Evolutionary conservation across 1,140 invertebrate genomes (phyloP).

Genomic region (Drosophila saltans): DNA sequence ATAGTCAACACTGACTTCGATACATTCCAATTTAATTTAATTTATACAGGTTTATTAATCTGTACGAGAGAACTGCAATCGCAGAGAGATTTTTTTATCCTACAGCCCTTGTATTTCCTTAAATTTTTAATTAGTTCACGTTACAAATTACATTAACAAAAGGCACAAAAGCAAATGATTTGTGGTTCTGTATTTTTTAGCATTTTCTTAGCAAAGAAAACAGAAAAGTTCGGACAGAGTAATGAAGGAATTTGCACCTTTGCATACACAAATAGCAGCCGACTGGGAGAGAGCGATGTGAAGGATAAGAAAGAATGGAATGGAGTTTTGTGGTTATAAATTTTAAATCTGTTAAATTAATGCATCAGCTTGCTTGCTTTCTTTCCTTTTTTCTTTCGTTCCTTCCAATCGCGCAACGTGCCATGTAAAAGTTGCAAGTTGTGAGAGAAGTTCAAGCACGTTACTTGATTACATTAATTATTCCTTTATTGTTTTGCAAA

Average conservation of each 20-base stretch:
- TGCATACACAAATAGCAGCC: slow-evolving; percentile 72
- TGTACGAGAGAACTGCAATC: not conserved
- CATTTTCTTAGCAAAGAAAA: slow-evolving; percentile 69
- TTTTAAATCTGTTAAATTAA: slow-evolving; percentile 82
- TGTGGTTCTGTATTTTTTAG: slow-evolving; percentile 75
- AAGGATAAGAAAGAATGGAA: not conserved
- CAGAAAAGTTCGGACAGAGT: slow-evolving; percentile 41
- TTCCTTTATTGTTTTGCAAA: slow-evolving; percentile 77
- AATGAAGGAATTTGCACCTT: slow-evolving; percentile 71
- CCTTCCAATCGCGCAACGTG: slow-evolving; percentile 36
- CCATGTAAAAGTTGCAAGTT: slow-evolving; percentile 42
- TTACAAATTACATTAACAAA: slow-evolving; percentile 76
- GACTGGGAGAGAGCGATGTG: not conserved
- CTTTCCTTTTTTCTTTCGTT: slow-evolving; percentile 1
- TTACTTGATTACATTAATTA: slow-evolving; percentile 82
- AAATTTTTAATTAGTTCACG: slow-evolving; percentile 76
- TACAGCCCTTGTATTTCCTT: slow-evolving; percentile 36
- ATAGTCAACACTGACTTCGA: not conserved
- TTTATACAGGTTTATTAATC: no score
- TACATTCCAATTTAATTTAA: not conserved
- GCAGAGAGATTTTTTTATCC: not conserved
- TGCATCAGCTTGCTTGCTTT: slow-evolving; percentile 67
- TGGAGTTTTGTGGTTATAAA: slow-evolving; percentile 71
- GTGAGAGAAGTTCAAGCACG: slow-evolving; percentile 51
- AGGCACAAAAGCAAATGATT: slow-evolving; percentile 55